Percentiles rank a stretch among this genome's conserved stretches.
Conservation (phyloP, 2,113 vertebrate species). For the Nycticebus coucang region DNA sequence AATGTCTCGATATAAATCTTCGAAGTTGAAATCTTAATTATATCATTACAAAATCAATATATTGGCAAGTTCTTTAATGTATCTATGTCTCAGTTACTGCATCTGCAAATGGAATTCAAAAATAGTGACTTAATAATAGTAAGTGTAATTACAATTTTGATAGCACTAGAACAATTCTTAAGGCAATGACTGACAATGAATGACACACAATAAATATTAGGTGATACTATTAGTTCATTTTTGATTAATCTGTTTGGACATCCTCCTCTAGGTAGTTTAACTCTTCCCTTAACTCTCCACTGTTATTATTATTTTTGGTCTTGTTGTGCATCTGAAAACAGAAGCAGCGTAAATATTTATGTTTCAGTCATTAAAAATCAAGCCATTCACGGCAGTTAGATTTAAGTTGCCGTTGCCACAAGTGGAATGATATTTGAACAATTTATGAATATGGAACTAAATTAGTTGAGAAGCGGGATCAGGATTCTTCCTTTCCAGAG, state of each 20-base stretch:
- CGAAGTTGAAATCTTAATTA: background rate
- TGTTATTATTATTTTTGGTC: background rate
- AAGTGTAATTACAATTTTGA: background rate
- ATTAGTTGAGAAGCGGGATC: background rate
- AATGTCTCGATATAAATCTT: background rate
- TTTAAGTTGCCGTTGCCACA: background rate
- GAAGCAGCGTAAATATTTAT: background rate
- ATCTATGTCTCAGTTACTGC: background rate
- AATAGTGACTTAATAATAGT: background rate
- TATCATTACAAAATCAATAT: background rate
- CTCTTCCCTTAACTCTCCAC: background rate
- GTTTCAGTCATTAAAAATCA: background rate
- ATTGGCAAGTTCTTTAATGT: background rate
- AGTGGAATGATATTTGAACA: background rate
- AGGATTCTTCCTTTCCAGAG: background rate
- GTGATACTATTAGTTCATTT: background rate
- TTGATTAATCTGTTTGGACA: background rate
- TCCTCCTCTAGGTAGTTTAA: background rate
- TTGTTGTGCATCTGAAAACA: background rate
- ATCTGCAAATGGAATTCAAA: background rate
- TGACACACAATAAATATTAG: background rate
- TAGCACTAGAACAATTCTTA: background rate
- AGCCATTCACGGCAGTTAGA: background rate
- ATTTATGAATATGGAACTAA: background rate
- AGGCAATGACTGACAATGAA: background rate